These are phyloP conservation scores for Acanthurus tractus DNA, from an alignment of 2,797 vertebrate genomes.

Conservation along the genomic window DNA sequence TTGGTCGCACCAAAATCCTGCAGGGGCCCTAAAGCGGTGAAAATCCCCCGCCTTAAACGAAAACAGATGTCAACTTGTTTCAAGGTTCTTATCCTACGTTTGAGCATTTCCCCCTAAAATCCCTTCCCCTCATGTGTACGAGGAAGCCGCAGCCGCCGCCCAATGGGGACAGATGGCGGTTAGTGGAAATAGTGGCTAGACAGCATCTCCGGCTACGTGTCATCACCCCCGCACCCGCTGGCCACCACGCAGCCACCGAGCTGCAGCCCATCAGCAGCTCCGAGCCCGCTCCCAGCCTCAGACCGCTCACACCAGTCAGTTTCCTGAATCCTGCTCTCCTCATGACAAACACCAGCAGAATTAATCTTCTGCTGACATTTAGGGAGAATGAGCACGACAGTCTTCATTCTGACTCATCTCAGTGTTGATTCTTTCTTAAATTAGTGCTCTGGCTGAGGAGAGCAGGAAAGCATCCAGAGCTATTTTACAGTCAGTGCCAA, in stretches of 20 bases:
- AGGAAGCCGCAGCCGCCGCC: conserved; percentile 70
- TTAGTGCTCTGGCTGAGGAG: conserved; percentile 37
- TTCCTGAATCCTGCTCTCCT: conserved; percentile 64
- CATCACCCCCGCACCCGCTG: conserved; percentile 70
- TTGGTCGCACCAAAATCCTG: conserved; percentile 78
- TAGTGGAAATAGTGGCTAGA: conserved; percentile 78
- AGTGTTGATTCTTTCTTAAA: conserved; percentile 44
- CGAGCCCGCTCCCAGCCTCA: conserved; percentile 63
- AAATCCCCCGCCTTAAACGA: conserved; percentile 76
- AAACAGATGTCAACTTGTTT: conserved; percentile 84
- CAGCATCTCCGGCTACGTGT: conserved; percentile 76
- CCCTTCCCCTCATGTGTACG: conserved; percentile 54
- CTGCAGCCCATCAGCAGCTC: conserved; percentile 64
- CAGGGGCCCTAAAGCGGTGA: conserved; percentile 75
- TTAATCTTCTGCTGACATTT: conserved; percentile 77
- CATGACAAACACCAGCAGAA: conserved; percentile 61
- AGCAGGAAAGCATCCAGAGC: conserved; percentile 45
- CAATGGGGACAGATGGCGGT: conserved; percentile 80
- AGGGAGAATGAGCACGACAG: conserved; percentile 69
- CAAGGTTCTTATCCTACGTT: conserved; percentile 73
- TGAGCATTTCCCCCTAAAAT: conserved; percentile 74
- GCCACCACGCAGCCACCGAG: conserved; percentile 64
- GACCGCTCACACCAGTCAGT: conserved; percentile 55
- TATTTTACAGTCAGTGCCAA: conserved; percentile 35
- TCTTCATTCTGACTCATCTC: conserved; percentile 62